phyloP scores from a whole-genome alignment of 1,140 invertebrate species.

The Drepana arcuata region DNA sequence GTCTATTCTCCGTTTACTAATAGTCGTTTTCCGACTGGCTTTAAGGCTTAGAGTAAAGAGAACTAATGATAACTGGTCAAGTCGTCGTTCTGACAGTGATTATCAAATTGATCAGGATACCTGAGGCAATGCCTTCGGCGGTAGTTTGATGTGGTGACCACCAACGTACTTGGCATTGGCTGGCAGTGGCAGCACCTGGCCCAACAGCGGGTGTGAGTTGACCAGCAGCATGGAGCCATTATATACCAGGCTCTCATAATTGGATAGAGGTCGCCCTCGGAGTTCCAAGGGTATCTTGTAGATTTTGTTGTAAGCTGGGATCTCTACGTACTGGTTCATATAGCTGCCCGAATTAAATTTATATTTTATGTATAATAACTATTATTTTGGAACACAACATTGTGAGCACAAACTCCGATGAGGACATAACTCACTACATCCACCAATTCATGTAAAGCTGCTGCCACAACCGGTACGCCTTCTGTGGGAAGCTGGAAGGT shows the following conservation, averaged over 20 bases:
- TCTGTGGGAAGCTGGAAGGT: slow-evolving; percentile 12
- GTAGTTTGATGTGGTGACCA: slow-evolving; percentile 22
- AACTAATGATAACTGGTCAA: too few species aligned
- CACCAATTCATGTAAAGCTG: slow-evolving; percentile 17
- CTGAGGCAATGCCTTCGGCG: slow-evolving; percentile 9
- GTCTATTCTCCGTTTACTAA: too few species aligned
- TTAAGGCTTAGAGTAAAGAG: too few species aligned
- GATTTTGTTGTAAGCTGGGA: slow-evolving; percentile 20
- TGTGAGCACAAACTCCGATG: too few species aligned
- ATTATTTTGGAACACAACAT: too few species aligned
- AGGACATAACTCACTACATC: slow-evolving; percentile 30
- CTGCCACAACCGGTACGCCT: slow-evolving; percentile 12
- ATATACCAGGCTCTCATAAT: slow-evolving; percentile 23
- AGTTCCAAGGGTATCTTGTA: slow-evolving; percentile 17
- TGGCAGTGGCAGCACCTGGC: slow-evolving; percentile 23
- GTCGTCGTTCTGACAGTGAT: too few species aligned
- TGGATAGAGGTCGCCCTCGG: slow-evolving; percentile 9
- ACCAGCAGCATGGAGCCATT: slow-evolving; percentile 27
- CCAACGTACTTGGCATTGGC: slow-evolving; percentile 29
- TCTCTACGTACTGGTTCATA: slow-evolving; percentile 21
- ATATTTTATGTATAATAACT: too few species aligned
- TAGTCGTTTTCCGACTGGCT: too few species aligned
- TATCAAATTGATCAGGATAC: too few species aligned
- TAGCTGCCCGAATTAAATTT: too few species aligned
- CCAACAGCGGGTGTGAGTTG: slow-evolving; percentile 28